Percentiles rank a stretch among this genome's conserved stretches.
Evolutionary conservation across 2,888 invertebrate species (phyloP).

Genomic region (Xylota segnis): DNA sequence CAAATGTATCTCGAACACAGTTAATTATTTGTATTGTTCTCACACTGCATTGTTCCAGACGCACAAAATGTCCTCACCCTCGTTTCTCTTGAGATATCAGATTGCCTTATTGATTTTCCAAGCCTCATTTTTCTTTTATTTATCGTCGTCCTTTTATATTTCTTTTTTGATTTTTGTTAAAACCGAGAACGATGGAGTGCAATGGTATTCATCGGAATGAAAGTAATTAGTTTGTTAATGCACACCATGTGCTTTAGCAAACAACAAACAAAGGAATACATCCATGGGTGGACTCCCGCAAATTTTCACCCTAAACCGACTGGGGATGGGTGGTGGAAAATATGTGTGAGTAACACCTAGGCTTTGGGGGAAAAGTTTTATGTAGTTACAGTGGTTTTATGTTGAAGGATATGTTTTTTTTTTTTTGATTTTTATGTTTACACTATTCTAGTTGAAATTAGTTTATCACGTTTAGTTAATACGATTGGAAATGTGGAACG

Average conservation of each 20-base stretch:
- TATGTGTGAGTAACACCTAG: conserved; percentile 13
- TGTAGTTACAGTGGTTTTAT: not conserved
- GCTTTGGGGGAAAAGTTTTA: not conserved
- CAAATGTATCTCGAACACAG: conserved; percentile 39
- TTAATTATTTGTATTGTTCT: conserved; percentile 66
- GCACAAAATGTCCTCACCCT: conserved; percentile 60
- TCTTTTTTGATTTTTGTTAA: conserved; percentile 2
- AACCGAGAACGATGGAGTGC: conserved; percentile 2
- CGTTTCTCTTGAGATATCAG: conserved; percentile 55
- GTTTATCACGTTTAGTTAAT: conserved; percentile 38
- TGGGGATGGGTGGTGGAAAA: conserved; percentile 52
- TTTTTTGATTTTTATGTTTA: no score
- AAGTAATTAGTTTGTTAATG: conserved; percentile 71
- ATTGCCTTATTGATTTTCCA: conserved; percentile 73
- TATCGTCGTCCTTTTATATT: conserved; percentile 14
- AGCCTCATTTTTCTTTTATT: conserved; percentile 58
- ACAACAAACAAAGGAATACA: conserved; percentile 72
- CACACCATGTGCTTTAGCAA: conserved; percentile 71
- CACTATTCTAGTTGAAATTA: conserved; percentile 23
- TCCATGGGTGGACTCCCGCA: conserved; percentile 63
- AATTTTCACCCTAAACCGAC: conserved; percentile 46
- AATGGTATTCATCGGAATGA: conserved; percentile 55
- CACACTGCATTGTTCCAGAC: conserved; percentile 69
- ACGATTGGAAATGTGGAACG: conserved; percentile 47
- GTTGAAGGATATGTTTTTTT: not conserved